Conservation (phyloP, 2,113 vertebrate genomes). For the Ondatra zibethicus region DNA sequence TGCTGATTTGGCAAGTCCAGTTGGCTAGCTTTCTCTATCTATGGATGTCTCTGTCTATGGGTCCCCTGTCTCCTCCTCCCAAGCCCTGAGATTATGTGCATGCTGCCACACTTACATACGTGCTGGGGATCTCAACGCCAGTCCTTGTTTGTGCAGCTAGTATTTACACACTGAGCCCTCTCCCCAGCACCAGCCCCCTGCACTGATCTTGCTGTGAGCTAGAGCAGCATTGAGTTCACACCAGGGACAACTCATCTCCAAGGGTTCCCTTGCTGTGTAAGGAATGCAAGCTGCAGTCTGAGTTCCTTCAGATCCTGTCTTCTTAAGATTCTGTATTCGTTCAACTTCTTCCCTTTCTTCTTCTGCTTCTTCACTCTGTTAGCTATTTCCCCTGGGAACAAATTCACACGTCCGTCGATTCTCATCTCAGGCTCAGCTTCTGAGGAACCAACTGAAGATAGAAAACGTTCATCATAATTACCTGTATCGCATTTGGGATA, state of each 20-base stretch:
- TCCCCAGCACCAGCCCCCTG: too few relatives aligned
- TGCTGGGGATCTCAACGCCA: neutral
- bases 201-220: neutral
- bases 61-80: neutral
- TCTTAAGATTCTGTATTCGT: neutral
- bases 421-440: neutral
- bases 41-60: too few relatives aligned
- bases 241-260: neutral
- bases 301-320: neutral
- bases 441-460: neutral
- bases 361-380: neutral
- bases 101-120: neutral
- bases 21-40: neutral
- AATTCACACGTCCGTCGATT: neutral
- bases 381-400: neutral
- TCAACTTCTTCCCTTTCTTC: neutral
- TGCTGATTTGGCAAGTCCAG: neutral
- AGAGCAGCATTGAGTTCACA: neutral
- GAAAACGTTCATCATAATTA: neutral
- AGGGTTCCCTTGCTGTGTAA: neutral
- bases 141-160: too few relatives aligned
- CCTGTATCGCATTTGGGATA: slow-evolving; percentile 6
- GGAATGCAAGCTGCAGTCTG: neutral
- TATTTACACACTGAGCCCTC: too few relatives aligned
- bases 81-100: neutral